Base-by-base conservation (phyloP, 2,888 invertebrate species). In the Drosophila barbarae region DNA sequence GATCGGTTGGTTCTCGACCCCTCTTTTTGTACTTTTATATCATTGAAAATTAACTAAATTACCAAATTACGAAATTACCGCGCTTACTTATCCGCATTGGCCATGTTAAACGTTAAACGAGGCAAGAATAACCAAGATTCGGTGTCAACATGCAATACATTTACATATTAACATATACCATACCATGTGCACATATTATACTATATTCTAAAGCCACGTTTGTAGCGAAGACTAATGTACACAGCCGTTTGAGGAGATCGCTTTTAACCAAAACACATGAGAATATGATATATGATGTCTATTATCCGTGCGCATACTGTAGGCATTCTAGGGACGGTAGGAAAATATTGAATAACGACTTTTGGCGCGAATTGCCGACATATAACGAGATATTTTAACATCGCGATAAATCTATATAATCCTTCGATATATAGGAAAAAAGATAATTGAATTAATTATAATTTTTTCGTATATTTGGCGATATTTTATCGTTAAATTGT, bases 11-110 rank as follows among this genome's bases (percentile, higher is more conserved):
- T 46, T 51, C 38, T 47, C 46, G 46, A 47, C 46, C 30, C 26
- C 46, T 42, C 42, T 83, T 80, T 80, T 80, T 85, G 81, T 80
- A 80, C 79, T 80, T 80, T 85, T 79, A 79, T 79, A 79, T 77
- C 69, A 71, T 85, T 74, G 63, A 55, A 64, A 57, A 72, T 58
- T 75, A 74, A 73, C 64, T 44, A 54, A 74, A 74, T 73, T 76
- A 73, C 63, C 52, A 53, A 74, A 74, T 73, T 76, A 73, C 63
- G 50, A 53, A 74, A 74, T 73, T 79, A 73, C 63, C 60, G 65
- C 60, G 70, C 74, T 79, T 77, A 69, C 75, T 83, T 77, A 47
- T 34, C 39, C 39, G 57, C 61, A 78, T 76, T 74, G 84, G 72
- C 73, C 63, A 72, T 67, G 53, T 57, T 55, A 54, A 44, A 42